Percentiles rank a stretch among this genome's conserved stretches.
Conservation (phyloP, 2,113 vertebrate species). For the Scophthalmus maximus region DNA sequence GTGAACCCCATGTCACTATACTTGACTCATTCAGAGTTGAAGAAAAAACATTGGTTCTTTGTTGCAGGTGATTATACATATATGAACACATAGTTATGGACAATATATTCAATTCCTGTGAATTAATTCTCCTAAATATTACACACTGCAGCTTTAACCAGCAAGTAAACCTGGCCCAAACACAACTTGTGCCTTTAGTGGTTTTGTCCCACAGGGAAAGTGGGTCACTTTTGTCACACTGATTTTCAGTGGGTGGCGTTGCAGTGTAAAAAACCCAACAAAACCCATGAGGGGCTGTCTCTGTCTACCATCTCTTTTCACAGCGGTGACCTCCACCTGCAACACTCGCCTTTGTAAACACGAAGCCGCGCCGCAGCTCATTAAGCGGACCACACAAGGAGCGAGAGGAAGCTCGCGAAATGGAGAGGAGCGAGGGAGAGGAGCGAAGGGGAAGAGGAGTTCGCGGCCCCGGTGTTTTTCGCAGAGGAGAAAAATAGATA, state of each 20-base stretch:
- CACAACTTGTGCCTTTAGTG: too few species aligned
- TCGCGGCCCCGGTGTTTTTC: conserved; percentile 64
- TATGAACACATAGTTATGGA: too few species aligned
- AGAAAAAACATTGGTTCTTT: too few species aligned
- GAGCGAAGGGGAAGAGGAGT: conserved; percentile 52
- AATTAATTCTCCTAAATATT: too few species aligned
- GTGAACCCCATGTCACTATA: too few species aligned
- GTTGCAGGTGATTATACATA: too few species aligned
- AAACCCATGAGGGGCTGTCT: conserved; percentile 6
- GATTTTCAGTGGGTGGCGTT: too few species aligned
- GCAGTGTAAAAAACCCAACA: neutral
- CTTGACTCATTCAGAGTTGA: too few species aligned
- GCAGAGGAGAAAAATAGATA: conserved; percentile 49
- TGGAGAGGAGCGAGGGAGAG: conserved; percentile 32
- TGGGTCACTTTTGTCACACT: neutral
- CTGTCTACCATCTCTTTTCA: conserved; percentile 35
- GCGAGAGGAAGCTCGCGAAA: conserved; percentile 31
- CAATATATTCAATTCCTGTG: too few species aligned
- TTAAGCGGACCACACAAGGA: conserved; percentile 67
- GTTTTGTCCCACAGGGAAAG: neutral
- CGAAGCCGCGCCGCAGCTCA: conserved; percentile 31
- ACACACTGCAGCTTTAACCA: too few species aligned
- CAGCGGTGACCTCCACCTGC: conserved; percentile 59
- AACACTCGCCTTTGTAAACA: conserved; percentile 42
- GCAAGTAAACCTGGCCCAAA: too few species aligned